phyloP scores from a whole-genome alignment of 2,113 vertebrate species.

The Chunga burmeisteri region DNA sequence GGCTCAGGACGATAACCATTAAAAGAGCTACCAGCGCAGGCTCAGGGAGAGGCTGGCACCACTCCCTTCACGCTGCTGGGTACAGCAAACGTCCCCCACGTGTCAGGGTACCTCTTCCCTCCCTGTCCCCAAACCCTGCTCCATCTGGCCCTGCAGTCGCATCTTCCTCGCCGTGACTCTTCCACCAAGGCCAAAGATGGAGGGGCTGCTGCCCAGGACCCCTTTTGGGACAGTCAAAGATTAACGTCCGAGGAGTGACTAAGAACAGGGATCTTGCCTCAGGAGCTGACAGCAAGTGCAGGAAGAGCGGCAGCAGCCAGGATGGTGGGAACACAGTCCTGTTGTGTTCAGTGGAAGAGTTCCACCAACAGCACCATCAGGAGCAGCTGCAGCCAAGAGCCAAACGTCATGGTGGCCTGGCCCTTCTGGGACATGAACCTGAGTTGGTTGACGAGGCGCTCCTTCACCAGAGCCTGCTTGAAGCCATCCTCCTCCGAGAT shows the following conservation, averaged over 20 bases:
- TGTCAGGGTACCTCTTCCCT: not conserved
- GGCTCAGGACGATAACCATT: not conserved
- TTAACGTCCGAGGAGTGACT: not conserved
- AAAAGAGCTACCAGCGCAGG: not conserved
- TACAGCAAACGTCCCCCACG: fast-evolving
- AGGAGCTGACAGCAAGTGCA: not conserved
- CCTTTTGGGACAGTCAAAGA: not conserved
- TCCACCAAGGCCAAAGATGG: not conserved
- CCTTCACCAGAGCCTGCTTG: slow-evolving; percentile 61
- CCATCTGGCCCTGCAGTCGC: not conserved
- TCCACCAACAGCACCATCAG: not conserved
- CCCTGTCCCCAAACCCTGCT: not conserved
- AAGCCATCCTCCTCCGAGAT: slow-evolving; percentile 72
- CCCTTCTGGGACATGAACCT: not conserved
- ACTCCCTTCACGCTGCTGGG: not conserved
- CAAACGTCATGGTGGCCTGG: not conserved
- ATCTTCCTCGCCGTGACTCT: not conserved
- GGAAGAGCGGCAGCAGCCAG: not conserved
- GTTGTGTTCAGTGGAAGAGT: slow-evolving; percentile 49
- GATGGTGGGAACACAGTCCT: not conserved
- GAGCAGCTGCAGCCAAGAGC: slow-evolving; percentile 49
- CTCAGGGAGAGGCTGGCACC: not conserved
- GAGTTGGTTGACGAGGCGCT: slow-evolving; percentile 41
- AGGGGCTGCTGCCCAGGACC: not conserved
- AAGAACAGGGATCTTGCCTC: not conserved